Evolutionary conservation across 37 sponge, comb jelly and placozoan species (phyloP).

Genomic region (Ephydatia muelleri): DNA sequence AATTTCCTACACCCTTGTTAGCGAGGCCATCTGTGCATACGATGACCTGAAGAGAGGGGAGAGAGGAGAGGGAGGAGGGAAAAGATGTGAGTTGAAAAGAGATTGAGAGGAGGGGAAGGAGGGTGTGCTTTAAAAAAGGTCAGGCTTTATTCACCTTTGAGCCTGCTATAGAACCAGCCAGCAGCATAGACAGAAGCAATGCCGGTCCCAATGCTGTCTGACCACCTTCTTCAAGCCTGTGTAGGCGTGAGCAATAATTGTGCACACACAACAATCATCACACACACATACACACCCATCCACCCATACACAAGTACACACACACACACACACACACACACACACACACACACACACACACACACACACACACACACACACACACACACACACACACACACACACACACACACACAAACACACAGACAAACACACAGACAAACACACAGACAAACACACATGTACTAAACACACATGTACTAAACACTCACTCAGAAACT

Average conservation of each 20-base stretch:
- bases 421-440: no score
- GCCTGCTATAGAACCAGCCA: slow-evolving; percentile 74
- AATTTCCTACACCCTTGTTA: slow-evolving; percentile 76
- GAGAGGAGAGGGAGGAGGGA: neutral
- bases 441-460: no score
- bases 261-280: neutral
- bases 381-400: no score
- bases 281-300: no score
- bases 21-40: slow-evolving; percentile 91
- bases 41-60: slow-evolving; percentile 47
- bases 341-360: slow-evolving; percentile 20
- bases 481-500: slow-evolving; percentile 77
- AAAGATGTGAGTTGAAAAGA: neutral
- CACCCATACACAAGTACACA: no score
- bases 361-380: no score
- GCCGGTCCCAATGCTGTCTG: slow-evolving; percentile 89
- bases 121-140: neutral
- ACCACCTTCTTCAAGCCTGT: slow-evolving; percentile 78
- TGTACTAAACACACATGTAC: no score
- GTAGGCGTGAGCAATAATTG: neutral
- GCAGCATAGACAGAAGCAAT: slow-evolving; percentile 55
- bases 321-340: neutral
- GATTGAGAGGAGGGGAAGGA: neutral
- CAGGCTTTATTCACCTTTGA: slow-evolving; percentile 58
- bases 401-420: no score